Evolutionary conservation across 2,113 vertebrate genomes (phyloP), one percentile per base, ranked within the genome.

Genomic region (Antechinus stuartii): DNA sequence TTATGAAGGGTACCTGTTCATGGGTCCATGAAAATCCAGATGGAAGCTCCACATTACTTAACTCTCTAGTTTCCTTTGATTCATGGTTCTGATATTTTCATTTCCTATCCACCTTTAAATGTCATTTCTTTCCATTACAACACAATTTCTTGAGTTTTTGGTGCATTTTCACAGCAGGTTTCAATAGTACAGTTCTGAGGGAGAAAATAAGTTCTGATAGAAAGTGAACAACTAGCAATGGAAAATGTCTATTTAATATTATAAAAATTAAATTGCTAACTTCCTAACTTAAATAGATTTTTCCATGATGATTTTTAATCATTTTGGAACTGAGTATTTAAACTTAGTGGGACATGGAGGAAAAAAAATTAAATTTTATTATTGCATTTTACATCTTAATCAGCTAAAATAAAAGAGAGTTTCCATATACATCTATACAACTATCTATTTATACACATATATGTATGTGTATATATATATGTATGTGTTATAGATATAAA

Each of bases 301-400:
- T 52, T 94, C 24, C 24, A 57, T 47, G 90, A 92, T 52, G 3
- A 84, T 27, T 54, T 93, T n/a, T 22, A 49, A 54, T 50, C 0
- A 23, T 56, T 92, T 94, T 9, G 24, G 2, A 8, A 55, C 93
- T 91, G 35, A 68, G 19, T 93, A 61, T 46, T 95, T 94, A 42
- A 92, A 2, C 25, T 93, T 3, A 24, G 1, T n/a, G 26, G 84
- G 16, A 24, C 91, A 54, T 91, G 0, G 90, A 76, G 96, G 52
- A 95, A 61, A 91, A 94, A 0, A 42, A 6, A 52, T 95, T 11
- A 68, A 8, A 89, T 84, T 42, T 76, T 0, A 94, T 93, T 95
- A 89, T 93, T 94, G 1, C 94, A 55, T 49, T 93, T 91, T 53
- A 90, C 14, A 95, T 9, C 46, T 89, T 24, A 57, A 91, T 52